These are phyloP conservation scores for Patella ulyssiponensis DNA, from an alignment of 2,888 invertebrate genomes.

Conservation along the genomic window DNA sequence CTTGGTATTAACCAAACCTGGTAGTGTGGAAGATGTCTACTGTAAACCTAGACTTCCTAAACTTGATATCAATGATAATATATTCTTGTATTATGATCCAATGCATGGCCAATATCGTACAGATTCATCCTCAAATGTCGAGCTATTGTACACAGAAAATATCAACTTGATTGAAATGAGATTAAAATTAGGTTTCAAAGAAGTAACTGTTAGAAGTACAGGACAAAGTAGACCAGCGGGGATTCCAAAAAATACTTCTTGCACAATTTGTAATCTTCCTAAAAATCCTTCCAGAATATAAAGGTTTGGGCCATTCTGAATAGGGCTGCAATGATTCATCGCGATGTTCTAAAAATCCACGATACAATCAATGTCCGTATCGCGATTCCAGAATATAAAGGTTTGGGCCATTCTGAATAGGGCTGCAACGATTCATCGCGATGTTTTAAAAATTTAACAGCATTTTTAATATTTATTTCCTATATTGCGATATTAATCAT, in stretches of 20 bases:
- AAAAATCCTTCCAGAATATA: no score
- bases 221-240: background rate
- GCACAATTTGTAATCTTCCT: background rate
- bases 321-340: no score
- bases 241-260: background rate
- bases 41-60: conserved; percentile 28
- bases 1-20: conserved; percentile 50
- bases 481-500: no score
- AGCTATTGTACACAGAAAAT: background rate
- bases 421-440: no score
- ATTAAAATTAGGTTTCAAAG: background rate
- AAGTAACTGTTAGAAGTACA: background rate
- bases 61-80: conserved; percentile 31
- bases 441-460: no score
- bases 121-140: background rate
- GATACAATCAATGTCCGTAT: no score
- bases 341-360: background rate
- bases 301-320: no score
- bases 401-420: no score
- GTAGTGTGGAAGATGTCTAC: conserved; percentile 26
- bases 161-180: background rate
- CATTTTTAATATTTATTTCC: no score
- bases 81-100: conserved; percentile 28
- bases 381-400: no score
- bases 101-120: background rate